Base-by-base conservation (phyloP, 2,113 vertebrate genomes). In the Monarcha castaneiventris region DNA sequence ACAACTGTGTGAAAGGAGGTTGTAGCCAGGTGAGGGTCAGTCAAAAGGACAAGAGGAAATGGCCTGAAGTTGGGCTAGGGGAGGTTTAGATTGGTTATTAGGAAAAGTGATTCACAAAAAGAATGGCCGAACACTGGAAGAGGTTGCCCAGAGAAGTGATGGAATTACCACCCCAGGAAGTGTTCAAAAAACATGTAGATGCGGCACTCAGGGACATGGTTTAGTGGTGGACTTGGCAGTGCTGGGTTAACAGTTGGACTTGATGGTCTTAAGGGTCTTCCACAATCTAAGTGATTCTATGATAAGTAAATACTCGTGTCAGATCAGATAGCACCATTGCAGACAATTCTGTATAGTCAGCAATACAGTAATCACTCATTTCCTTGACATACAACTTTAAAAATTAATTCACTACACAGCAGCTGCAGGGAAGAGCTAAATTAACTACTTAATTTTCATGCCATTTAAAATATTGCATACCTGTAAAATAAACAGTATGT, bases 1-100 rank as follows among this genome's bases (percentile, higher is more conserved):
- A 29, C 22, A 56, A 1, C 22, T 41, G 15, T 23, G 22, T 54
- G 58, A 74, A 41, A 79, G 17, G 8, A 76, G 26, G 23, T 2
- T 49, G 37, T 27, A 67, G n/a, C 0, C 3, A 46, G 5, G 29
- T 27, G 6, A n/a, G 10, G 1, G 14, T 51, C 1, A 2, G 16
- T 30, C 2, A 9, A 64, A 2, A 51, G 11, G 11, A 55, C 3
- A 16, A 55, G 39, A 41, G 3, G 3, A 75, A 87, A 71, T 0
- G 1, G 11, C 15, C 11, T 48, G 51, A 66, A 61, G 7, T 15
- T 66, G 62, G 8, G 2, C 18, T 16, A 37, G 13, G 11, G 25
- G 30, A 68, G 6, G 9, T 59, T 89, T 64, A 67, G 29, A 18
- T 3, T 18, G 20, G 15, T 7, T 41, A 49, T 44, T 10, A 37